Conservation (phyloP, 2,888 invertebrate genomes). For the Heteropelma amictum region DNA sequence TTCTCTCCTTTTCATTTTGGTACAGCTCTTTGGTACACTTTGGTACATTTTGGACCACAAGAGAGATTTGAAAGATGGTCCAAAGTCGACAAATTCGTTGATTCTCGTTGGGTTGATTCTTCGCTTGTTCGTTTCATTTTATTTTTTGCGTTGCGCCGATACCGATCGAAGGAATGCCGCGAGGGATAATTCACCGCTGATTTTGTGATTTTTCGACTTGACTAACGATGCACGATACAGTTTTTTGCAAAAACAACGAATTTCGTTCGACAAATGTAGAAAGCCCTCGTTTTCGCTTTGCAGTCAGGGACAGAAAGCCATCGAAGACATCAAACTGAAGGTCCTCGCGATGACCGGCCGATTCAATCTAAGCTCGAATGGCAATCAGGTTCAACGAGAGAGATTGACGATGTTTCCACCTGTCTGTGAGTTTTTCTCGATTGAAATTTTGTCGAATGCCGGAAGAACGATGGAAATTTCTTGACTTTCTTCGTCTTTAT, state of each 20-base stretch:
- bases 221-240: background rate
- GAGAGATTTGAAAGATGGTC: too few relatives aligned
- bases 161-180: too few relatives aligned
- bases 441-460: background rate
- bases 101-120: background rate
- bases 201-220: background rate
- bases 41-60: too few relatives aligned
- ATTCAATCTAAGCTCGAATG: conserved; percentile 68
- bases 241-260: conserved; percentile 26
- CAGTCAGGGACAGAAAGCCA: conserved; percentile 74
- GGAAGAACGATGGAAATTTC: background rate
- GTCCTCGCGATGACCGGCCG: conserved; percentile 73
- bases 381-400: conserved; percentile 74
- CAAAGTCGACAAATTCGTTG: too few relatives aligned
- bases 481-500: background rate
- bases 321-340: conserved; percentile 73
- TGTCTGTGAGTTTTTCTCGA: conserved; percentile 77
- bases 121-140: too few relatives aligned
- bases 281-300: conserved; percentile 43
- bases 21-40: too few relatives aligned
- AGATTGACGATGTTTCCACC: conserved; percentile 77
- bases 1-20: background rate
- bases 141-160: background rate
- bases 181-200: too few relatives aligned
- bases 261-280: too few relatives aligned